Base-by-base conservation (phyloP, 2,797 vertebrate genomes). In the Sebastes kiyomatsui region DNA sequence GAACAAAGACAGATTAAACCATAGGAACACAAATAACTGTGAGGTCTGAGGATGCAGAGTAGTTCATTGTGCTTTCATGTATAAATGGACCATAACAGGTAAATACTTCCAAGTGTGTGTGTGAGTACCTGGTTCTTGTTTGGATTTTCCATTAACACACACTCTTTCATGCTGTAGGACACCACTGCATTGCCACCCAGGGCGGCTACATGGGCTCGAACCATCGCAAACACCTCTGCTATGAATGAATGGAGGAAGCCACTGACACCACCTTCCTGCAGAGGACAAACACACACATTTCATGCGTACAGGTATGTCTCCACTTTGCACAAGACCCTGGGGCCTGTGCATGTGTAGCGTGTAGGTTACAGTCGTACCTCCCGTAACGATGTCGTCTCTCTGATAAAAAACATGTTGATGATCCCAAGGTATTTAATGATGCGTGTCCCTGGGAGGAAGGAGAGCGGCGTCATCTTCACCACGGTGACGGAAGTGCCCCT, bases 351-450 rank as follows among this genome's bases (percentile, higher is more conserved):
- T 28, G 8, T 23, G 60, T 18, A 11, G 28, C 1, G 2, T 5
- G 16, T 30, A 9, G 3, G 2, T 25, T 55, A 20, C 5, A 42
- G 23, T 11, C 92, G 90, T 95, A 99, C 99, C 98, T 99, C 99
- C 42, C 98, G 97, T 64, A 99, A 94, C 3, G 98, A 99, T 32
- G 98, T 98, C 2, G 99, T 99, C 94, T 99, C 99, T 80, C 99
- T 93, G 87, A 99, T 99, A 84, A 99, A 99, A 93, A 99, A 99
- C 98, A 99, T 99, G 94, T 99, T 99, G 95, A 99, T 99, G 93
- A 99, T 99, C 20, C 99, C 99, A 1, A 99, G 97, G 78, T 98
- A 99, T 71, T 99, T 99, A 49, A 97, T 97, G 92, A 99, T 98
- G 94, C 97, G 97, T 12, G 97, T 97, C 83, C 98, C 97, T 16